These are phyloP conservation scores for Sparidentex hasta DNA, from an alignment of 2,797 vertebrate species.

Conservation along the genomic window DNA sequence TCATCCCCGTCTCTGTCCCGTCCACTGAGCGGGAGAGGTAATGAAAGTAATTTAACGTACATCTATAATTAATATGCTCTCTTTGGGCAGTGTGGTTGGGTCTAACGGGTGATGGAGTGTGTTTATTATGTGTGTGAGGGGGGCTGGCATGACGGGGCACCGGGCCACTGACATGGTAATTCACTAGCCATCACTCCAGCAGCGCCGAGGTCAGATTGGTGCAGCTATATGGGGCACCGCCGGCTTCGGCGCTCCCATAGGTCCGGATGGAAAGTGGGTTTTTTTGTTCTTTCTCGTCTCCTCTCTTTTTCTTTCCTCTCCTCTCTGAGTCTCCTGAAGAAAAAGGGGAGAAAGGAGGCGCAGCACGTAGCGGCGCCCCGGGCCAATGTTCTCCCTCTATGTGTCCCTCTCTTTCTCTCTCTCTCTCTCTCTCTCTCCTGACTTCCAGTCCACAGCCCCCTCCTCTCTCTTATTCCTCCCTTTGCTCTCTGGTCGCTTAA, in stretches of 20 bases:
- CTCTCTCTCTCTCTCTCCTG: slow-evolving; percentile 18
- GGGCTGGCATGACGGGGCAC: slow-evolving; percentile 69
- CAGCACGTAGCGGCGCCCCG: slow-evolving; percentile 64
- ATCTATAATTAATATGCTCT: slow-evolving; percentile 97
- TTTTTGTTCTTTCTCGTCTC: slow-evolving; percentile 57
- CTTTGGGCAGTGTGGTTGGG: slow-evolving; percentile 83
- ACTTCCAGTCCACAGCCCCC: slow-evolving; percentile 40
- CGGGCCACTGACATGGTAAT: slow-evolving; percentile 76
- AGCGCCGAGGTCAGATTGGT: slow-evolving; percentile 57
- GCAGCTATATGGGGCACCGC: slow-evolving; percentile 76
- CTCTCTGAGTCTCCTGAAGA: slow-evolving; percentile 60
- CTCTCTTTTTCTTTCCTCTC: slow-evolving; percentile 40
- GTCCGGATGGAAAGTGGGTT: slow-evolving; percentile 61
- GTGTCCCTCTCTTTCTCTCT: slow-evolving; percentile 57
- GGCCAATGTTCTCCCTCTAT: slow-evolving; percentile 74
- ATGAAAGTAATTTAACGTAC: slow-evolving; percentile 98
- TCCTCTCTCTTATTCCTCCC: slow-evolving; percentile 27
- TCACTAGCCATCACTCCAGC: slow-evolving; percentile 78
- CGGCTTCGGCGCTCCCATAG: slow-evolving; percentile 59
- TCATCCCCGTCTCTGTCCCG: slow-evolving; percentile 83
- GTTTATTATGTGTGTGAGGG: slow-evolving; percentile 83
- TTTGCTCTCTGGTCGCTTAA: slow-evolving; percentile 26
- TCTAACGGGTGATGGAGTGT: slow-evolving; percentile 87
- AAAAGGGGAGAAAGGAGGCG: slow-evolving; percentile 59
- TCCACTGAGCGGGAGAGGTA: slow-evolving; percentile 86